Evolutionary conservation across 2,113 vertebrate species (phyloP).

Genomic region (Chascanopsetta lugubris): DNA sequence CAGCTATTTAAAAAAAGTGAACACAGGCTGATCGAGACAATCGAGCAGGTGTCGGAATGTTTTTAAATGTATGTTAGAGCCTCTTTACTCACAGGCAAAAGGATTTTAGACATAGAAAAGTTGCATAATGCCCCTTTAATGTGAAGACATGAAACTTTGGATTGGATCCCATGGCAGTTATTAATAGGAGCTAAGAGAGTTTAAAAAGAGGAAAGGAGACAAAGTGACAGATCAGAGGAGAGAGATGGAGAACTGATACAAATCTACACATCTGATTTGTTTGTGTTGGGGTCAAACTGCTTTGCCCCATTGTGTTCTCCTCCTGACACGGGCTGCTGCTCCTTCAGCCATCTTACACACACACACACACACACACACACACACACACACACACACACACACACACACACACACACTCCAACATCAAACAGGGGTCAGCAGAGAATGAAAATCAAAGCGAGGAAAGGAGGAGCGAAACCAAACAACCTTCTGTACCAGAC

Average conservation of each 20-base stretch:
- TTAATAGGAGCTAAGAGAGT: slow-evolving; percentile 46
- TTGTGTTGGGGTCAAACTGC: slow-evolving; percentile 9
- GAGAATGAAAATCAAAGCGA: slow-evolving; percentile 61
- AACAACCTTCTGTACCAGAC: slow-evolving; percentile 26
- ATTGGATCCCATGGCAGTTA: slow-evolving; percentile 31
- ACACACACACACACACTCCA: slow-evolving; percentile 2
- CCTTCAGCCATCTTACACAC: slow-evolving; percentile 10
- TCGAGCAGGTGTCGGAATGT: too few relatives aligned
- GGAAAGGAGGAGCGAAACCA: slow-evolving; percentile 31
- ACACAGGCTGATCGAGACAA: too few relatives aligned
- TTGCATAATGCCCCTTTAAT: too few relatives aligned
- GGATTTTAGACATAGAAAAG: too few relatives aligned
- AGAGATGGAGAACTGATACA: slow-evolving; percentile 17
- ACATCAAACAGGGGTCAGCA: slow-evolving; percentile 61
- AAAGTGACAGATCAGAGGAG: neutral
- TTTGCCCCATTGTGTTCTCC: slow-evolving; percentile 4
- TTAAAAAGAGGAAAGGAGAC: slow-evolving; percentile 25
- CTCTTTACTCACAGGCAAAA: too few relatives aligned
- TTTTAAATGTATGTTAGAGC: too few relatives aligned
- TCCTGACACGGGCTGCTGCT: slow-evolving; percentile 27
- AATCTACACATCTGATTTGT: slow-evolving; percentile 42
- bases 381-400: slow-evolving; percentile 1
- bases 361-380: slow-evolving; percentile 7
- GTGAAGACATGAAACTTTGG: slow-evolving; percentile 40
- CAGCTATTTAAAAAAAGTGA: too few relatives aligned